These are phyloP conservation scores for Tiaroga cobitis DNA, from an alignment of 2,797 vertebrate genomes.

Conservation along the genomic window DNA sequence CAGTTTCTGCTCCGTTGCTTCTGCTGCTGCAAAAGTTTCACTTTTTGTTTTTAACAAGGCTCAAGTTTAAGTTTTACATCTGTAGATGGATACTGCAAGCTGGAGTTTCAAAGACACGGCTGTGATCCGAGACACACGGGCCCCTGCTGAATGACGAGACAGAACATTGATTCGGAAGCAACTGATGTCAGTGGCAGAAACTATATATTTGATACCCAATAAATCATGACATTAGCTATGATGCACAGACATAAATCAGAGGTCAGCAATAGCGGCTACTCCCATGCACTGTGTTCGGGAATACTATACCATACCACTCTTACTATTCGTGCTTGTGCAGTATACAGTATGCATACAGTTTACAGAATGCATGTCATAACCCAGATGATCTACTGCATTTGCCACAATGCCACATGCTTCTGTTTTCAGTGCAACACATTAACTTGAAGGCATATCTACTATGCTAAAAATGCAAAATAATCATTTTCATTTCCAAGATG, in stretches of 20 bases:
- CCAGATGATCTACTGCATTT: neutral
- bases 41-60: conserved; percentile 35
- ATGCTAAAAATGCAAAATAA: neutral
- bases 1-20: conserved; percentile 8
- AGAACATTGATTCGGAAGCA: neutral
- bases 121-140: neutral
- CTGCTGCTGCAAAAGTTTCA: conserved; percentile 4
- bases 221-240: neutral
- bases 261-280: neutral
- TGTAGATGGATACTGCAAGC: neutral
- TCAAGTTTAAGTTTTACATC: conserved; percentile 18
- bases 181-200: neutral
- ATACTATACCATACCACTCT: neutral
- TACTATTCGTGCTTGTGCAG: neutral
- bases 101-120: neutral
- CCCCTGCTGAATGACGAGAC: neutral
- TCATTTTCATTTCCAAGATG: neutral
- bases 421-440: neutral
- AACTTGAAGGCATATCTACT: neutral
- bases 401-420: neutral
- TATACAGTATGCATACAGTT: neutral
- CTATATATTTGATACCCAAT: neutral
- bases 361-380: neutral
- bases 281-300: neutral
- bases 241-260: conserved; percentile 12